phyloP scores from a whole-genome alignment of 2,113 vertebrate genomes.

The Aegotheles bennettii region DNA sequence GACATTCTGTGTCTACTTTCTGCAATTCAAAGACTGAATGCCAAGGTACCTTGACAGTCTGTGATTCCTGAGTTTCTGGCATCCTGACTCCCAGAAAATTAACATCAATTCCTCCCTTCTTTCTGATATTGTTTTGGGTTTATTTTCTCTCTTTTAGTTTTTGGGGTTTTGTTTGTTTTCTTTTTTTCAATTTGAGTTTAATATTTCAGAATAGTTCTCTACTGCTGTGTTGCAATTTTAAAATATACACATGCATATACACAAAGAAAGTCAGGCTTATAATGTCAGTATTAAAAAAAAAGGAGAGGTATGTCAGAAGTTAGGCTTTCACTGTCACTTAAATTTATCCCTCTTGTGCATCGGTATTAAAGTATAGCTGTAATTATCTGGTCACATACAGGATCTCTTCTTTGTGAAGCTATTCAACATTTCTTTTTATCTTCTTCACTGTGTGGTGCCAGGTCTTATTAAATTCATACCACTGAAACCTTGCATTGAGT shows the following conservation, averaged over 20 bases:
- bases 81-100: not conserved
- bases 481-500: conserved; percentile 30
- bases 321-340: not conserved
- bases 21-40: not conserved
- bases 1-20: not conserved
- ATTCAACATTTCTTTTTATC: conserved; percentile 32
- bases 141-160: not conserved
- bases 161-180: not conserved
- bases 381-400: conserved; percentile 14
- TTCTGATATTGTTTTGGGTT: not conserved
- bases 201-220: not conserved
- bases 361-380: not conserved
- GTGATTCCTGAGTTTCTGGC: not conserved
- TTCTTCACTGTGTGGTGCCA: not conserved
- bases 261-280: not conserved
- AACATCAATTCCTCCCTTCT: not conserved
- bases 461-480: conserved; percentile 34
- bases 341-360: not conserved
- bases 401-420: not conserved
- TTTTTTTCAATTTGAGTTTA: not conserved
- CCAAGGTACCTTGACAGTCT: not conserved
- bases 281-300: not conserved
- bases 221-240: not conserved
- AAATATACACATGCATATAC: not conserved
- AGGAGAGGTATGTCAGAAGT: not conserved